Conservation (phyloP, 2,113 vertebrate genomes). For the Heteronetta atricapilla region DNA sequence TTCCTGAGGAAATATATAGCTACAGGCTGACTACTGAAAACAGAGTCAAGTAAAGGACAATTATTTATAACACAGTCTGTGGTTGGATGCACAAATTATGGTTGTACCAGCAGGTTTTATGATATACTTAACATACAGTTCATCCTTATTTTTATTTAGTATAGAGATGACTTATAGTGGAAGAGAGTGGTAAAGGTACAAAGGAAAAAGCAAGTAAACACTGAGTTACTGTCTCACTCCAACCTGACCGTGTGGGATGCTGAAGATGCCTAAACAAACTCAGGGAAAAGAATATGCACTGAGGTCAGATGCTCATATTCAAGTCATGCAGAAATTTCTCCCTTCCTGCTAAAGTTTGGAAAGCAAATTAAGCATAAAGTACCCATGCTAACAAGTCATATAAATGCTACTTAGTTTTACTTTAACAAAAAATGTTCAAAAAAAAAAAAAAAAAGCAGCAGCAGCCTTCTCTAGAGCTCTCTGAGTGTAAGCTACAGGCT, state of each 20-base stretch:
- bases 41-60: background rate
- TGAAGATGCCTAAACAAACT: background rate
- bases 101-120: conserved; percentile 27
- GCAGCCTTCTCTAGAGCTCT: background rate
- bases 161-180: background rate
- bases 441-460: background rate
- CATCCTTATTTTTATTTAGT: background rate
- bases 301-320: background rate
- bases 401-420: background rate
- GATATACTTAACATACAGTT: conserved; percentile 2
- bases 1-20: conserved; percentile 26
- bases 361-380: background rate
- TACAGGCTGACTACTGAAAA: conserved; percentile 5
- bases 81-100: conserved; percentile 16
- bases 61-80: conserved; percentile 13
- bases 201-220: background rate
- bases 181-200: background rate
- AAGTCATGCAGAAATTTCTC: background rate
- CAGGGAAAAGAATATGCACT: background rate
- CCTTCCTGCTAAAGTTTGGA: background rate
- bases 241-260: background rate
- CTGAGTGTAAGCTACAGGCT: background rate
- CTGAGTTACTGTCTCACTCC: background rate
- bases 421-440: background rate
- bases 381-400: background rate